Conservation (phyloP, 2,113 vertebrate species). For the Tachycineta bicolor region DNA sequence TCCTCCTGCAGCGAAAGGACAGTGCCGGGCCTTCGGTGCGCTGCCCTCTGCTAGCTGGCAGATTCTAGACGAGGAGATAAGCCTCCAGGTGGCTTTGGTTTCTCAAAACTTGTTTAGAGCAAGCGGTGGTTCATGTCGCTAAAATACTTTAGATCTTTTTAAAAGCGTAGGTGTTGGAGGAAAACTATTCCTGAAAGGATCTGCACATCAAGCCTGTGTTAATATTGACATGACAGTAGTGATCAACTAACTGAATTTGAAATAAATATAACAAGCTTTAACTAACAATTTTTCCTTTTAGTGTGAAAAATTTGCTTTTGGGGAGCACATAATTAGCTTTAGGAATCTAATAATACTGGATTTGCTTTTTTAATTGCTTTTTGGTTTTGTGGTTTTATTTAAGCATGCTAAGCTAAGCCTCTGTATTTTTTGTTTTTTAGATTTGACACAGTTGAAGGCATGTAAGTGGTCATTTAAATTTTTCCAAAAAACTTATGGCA, state of each 20-base stretch:
- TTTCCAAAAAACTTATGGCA: slow-evolving; percentile 66
- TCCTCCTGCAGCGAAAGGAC: background rate
- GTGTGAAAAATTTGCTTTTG: slow-evolving; percentile 39
- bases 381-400: slow-evolving; percentile 81
- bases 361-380: slow-evolving; percentile 66
- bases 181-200: background rate
- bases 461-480: slow-evolving; percentile 90
- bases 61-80: background rate
- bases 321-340: slow-evolving; percentile 38
- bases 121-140: background rate
- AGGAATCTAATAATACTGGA: slow-evolving; percentile 49
- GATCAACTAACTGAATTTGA: slow-evolving; percentile 32
- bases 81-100: background rate
- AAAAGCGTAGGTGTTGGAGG: background rate
- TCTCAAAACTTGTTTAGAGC: background rate
- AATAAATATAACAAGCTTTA: slow-evolving; percentile 45
- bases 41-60: background rate
- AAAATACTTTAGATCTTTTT: background rate
- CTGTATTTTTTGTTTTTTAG: slow-evolving; percentile 89
- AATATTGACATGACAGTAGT: background rate
- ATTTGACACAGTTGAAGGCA: slow-evolving; percentile 92
- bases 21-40: rapidly evolving
- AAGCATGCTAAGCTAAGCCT: slow-evolving; percentile 88
- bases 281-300: slow-evolving; percentile 32
- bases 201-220: background rate